Evolutionary conservation across 2,797 vertebrate species (phyloP), one percentile per base, ranked within the genome.

Genomic region (Anabas testudineus): DNA sequence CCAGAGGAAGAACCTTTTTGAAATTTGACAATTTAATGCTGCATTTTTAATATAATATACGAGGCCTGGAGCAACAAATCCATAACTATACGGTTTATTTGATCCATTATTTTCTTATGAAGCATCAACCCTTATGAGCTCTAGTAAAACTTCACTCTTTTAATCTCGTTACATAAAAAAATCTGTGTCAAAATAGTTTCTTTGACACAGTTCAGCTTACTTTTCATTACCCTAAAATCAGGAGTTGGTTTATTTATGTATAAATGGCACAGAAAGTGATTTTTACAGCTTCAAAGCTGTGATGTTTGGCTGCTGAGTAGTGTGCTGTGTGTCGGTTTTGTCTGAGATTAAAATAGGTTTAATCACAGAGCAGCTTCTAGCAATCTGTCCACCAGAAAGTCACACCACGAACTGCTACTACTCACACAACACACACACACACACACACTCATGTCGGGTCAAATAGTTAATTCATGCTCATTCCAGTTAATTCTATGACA

Each of bases 301-400:
- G 70, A 43, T 56, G 51, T 72, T 59, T 0, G 15, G 54, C 66
- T 24, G 36, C 26, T 43, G 64, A 54, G 47, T 48, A 13, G 49
- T 54, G 42, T 28, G 13, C 57, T 70, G 65, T 37, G 71, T 61
- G 64, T 77, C 59, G 81, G 77, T 78, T 67, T 67, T 59, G n/a
- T n/a, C n/a, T 28, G 54, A 88, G 92, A 93, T 94, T 92, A 92
- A 88, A 90, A 92, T 76, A 83, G 67, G 84, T 91, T 93, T 91
- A 92, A 93, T 93, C 90, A 92, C 75, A 76, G 64, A 87, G 80
- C 85, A 72, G 89, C 86, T 85, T 89, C 72, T 72, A 86, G 87
- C 89, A 93, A 91, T 91, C 90, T 90, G 86, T 89, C 86, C 70
- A 71, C 53, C 79, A 81, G 74, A 58, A 54, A 81, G 49, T 80